These are phyloP conservation scores for Mizuhopecten yessoensis DNA, from an alignment of 1,140 invertebrate genomes.

Conservation along the genomic window DNA sequence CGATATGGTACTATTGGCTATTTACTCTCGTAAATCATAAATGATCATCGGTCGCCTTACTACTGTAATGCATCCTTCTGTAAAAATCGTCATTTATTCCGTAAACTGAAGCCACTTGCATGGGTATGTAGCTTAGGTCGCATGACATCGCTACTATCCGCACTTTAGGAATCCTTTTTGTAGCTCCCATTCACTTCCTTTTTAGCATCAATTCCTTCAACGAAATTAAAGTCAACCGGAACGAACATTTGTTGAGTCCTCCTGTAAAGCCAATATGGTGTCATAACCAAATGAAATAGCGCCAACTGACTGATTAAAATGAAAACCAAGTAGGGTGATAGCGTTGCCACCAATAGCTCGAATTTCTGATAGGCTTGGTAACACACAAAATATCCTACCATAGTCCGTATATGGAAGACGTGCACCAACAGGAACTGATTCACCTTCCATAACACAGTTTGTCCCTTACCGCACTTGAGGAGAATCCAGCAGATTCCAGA, in stretches of 20 bases:
- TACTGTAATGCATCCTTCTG: no score
- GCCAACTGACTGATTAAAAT: conserved; percentile 41
- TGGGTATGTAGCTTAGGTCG: no score
- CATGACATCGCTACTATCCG: no score
- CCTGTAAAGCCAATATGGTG: conserved; percentile 68
- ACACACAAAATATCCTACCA: conserved; percentile 59
- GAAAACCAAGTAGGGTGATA: conserved; percentile 46
- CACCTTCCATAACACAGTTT: conserved; percentile 64
- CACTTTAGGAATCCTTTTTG: neutral
- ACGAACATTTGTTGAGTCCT: conserved; percentile 63
- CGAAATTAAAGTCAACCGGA: conserved; percentile 56
- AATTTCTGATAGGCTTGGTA: conserved; percentile 55
- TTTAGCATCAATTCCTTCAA: neutral
- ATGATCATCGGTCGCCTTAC: no score
- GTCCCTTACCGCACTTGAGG: conserved; percentile 55
- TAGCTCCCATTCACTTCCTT: conserved; percentile 1
- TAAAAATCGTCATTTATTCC: no score
- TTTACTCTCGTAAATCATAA: no score
- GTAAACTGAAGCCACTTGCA: no score
- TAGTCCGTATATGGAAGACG: conserved; percentile 62
- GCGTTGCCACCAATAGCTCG: neutral
- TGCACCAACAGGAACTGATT: conserved; percentile 66
- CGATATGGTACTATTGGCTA: no score
- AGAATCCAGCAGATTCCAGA: conserved; percentile 63
- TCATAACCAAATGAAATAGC: conserved; percentile 57